Percentiles rank a stretch among this genome's conserved stretches.
These are phyloP conservation scores for Microcaecilia unicolor DNA, from an alignment of 2,797 vertebrate genomes.

Conservation along the genomic window DNA sequence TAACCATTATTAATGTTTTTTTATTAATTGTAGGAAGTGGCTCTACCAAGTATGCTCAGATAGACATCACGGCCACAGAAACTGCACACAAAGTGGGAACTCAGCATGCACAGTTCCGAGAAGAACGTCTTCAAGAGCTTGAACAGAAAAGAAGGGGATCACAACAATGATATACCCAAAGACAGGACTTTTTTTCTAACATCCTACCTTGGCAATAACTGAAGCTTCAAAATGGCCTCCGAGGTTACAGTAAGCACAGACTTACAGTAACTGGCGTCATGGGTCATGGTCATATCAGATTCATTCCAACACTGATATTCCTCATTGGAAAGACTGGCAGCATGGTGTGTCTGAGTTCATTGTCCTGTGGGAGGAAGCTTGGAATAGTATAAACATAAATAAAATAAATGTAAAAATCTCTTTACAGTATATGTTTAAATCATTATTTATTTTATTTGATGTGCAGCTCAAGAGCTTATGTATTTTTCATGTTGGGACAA, in stretches of 20 bases:
- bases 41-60: slow-evolving; percentile 70
- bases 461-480: slow-evolving; percentile 4
- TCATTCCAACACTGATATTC: slow-evolving; percentile 42
- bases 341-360: background rate
- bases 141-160: slow-evolving; percentile 59
- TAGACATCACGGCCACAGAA: slow-evolving; percentile 70
- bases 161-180: slow-evolving; percentile 37
- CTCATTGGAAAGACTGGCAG: slow-evolving; percentile 32
- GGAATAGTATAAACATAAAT: background rate
- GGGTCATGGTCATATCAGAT: slow-evolving; percentile 21
- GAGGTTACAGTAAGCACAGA: background rate
- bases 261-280: background rate
- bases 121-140: slow-evolving; percentile 65
- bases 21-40: slow-evolving; percentile 47
- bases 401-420: too few relatives aligned
- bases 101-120: slow-evolving; percentile 61
- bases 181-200: background rate
- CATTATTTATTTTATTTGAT: too few relatives aligned
- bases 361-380: background rate
- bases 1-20: too few relatives aligned
- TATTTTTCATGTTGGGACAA: slow-evolving; percentile 1
- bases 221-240: background rate
- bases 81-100: slow-evolving; percentile 70
- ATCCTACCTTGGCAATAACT: background rate
- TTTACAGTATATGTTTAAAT: too few relatives aligned